Evolutionary conservation across 2,797 vertebrate genomes (phyloP).

Genomic region (Characodon lateralis): DNA sequence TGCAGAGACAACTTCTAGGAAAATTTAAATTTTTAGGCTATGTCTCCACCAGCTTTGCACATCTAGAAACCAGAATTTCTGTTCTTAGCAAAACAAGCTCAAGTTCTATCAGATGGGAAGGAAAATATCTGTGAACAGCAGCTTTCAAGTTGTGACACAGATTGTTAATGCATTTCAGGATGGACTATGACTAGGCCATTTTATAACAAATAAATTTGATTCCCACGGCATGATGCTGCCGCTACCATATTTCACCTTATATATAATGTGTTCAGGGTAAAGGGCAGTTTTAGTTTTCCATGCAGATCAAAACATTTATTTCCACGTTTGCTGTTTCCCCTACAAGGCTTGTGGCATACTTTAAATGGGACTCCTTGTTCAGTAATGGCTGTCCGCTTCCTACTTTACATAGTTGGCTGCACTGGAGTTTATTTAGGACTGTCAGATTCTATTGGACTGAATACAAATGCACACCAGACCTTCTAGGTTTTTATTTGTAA

Average conservation of each 20-base stretch:
- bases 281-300: neutral
- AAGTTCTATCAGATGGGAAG: neutral
- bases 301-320: neutral
- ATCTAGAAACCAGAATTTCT: too few species aligned
- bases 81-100: neutral
- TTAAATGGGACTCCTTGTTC: too few species aligned
- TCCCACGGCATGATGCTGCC: neutral
- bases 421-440: too few species aligned
- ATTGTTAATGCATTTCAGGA: neutral
- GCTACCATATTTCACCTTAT: neutral
- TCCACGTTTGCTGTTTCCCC: too few species aligned
- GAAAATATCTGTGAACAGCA: neutral
- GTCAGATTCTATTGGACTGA: neutral
- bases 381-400: too few species aligned
- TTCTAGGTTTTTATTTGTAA: neutral
- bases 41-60: too few species aligned
- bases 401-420: too few species aligned
- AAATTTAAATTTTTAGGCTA: too few species aligned
- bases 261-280: neutral
- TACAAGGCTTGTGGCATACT: too few species aligned
- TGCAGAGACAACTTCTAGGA: too few species aligned
- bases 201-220: neutral
- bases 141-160: neutral
- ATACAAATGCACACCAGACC: neutral
- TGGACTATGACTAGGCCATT: neutral